These are phyloP conservation scores for Augiades crinisus DNA, from an alignment of 2,888 invertebrate genomes.

Conservation along the genomic window DNA sequence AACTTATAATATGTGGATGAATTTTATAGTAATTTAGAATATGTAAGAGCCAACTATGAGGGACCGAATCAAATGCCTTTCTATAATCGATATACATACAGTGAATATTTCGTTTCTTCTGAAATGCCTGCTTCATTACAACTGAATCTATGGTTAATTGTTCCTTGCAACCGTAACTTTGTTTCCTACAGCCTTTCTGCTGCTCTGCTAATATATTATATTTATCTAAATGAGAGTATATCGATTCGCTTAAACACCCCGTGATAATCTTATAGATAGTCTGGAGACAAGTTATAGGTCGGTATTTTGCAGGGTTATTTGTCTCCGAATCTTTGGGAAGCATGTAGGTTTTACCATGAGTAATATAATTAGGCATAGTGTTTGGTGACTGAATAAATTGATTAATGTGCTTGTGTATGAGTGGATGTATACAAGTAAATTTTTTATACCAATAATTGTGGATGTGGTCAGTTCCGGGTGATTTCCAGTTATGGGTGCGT, in stretches of 20 bases:
- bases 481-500: conserved; percentile 28
- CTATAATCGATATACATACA: conserved; percentile 3
- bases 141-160: conserved; percentile 3
- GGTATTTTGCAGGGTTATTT: conserved; percentile 14
- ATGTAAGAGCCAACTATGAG: conserved; percentile 3
- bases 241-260: conserved; percentile 2
- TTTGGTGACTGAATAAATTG: conserved; percentile 12
- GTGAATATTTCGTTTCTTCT: neutral
- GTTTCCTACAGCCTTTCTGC: conserved; percentile 9
- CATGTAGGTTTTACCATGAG: conserved; percentile 31
- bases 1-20: neutral
- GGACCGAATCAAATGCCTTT: conserved; percentile 1
- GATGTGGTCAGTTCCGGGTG: conserved; percentile 25
- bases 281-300: conserved; percentile 19
- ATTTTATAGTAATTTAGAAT: neutral
- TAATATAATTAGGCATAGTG: conserved; percentile 26
- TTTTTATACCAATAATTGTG: conserved; percentile 29
- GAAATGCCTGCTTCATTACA: neutral
- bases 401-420: conserved; percentile 19
- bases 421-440: conserved; percentile 15
- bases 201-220: conserved; percentile 6
- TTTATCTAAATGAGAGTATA: neutral
- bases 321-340: conserved; percentile 18
- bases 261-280: conserved; percentile 21
- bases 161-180: conserved; percentile 7